Conservation (phyloP, 2,113 vertebrate species). For the Coptodon bakossiorum region DNA sequence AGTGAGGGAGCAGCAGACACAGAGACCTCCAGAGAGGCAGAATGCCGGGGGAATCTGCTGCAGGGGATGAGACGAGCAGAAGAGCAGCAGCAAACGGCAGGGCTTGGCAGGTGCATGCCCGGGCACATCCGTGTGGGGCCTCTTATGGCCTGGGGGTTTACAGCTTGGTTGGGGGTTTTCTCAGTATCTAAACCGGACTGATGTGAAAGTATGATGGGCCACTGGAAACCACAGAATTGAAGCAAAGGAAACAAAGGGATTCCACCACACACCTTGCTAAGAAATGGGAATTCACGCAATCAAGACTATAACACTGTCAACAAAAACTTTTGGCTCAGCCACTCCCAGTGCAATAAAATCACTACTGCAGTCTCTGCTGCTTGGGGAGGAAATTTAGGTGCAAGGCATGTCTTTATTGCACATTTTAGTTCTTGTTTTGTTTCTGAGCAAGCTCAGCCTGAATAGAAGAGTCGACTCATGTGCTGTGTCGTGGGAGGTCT, state of each 20-base stretch:
- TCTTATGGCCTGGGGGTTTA: conserved; percentile 50
- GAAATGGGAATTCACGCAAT: conserved; percentile 36
- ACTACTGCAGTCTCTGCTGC: background rate
- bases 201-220: conserved; percentile 56
- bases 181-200: conserved; percentile 33
- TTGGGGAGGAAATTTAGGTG: background rate
- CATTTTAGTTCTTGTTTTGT: background rate
- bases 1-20: conserved; percentile 47
- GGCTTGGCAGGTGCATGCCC: conserved; percentile 70
- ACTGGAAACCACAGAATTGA: conserved; percentile 57
- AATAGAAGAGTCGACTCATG: background rate
- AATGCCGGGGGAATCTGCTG: conserved; percentile 68
- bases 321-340: conserved; percentile 6
- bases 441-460: background rate
- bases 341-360: background rate
- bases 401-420: background rate
- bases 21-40: conserved; percentile 59
- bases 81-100: conserved; percentile 45
- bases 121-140: conserved; percentile 62
- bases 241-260: conserved; percentile 60
- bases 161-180: conserved; percentile 47
- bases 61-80: conserved; percentile 47
- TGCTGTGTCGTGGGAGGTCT: conserved; percentile 11
- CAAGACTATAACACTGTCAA: conserved; percentile 3
- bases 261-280: conserved; percentile 43